phyloP scores from a whole-genome alignment of 2,113 vertebrate species.

The Macquaria australasica region DNA sequence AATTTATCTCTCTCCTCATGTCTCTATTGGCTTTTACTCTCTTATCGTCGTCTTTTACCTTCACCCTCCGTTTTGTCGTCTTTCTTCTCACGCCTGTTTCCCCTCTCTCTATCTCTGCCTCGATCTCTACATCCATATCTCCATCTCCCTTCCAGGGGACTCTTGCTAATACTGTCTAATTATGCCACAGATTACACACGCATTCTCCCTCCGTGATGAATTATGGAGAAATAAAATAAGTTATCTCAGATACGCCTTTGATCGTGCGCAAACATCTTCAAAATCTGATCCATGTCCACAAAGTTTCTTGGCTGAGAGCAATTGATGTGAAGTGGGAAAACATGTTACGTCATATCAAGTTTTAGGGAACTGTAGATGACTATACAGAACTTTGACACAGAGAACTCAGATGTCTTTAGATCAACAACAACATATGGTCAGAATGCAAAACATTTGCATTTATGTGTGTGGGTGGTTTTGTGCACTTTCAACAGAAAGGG shows the following conservation, averaged over 20 bases:
- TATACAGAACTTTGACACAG: slow-evolving; percentile 8
- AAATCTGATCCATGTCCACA: slow-evolving; percentile 31
- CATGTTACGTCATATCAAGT: neutral
- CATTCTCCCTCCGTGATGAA: slow-evolving; percentile 39
- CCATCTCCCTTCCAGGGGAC: slow-evolving; percentile 39
- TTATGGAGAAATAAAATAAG: slow-evolving; percentile 34
- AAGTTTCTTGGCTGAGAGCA: slow-evolving; percentile 42
- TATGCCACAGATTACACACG: slow-evolving; percentile 45
- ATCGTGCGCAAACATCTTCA: slow-evolving; percentile 31
- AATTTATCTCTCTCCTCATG: slow-evolving; percentile 7
- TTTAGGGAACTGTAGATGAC: slow-evolving; percentile 17
- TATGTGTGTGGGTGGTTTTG: neutral
- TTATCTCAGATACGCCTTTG: slow-evolving; percentile 39
- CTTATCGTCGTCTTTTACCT: neutral
- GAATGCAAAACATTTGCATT: neutral
- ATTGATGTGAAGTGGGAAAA: slow-evolving; percentile 13
- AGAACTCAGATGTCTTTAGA: slow-evolving; percentile 32
- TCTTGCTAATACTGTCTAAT: slow-evolving; percentile 64
- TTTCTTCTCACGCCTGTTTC: neutral
- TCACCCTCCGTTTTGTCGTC: neutral
- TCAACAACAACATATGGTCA: slow-evolving; percentile 36
- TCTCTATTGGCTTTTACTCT: slow-evolving; percentile 5
- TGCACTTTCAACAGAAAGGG: neutral
- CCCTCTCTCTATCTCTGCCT: slow-evolving; percentile 4
- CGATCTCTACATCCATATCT: slow-evolving; percentile 20